Base-by-base conservation (phyloP, 2,797 vertebrate genomes). In the Nothura maculosa region DNA sequence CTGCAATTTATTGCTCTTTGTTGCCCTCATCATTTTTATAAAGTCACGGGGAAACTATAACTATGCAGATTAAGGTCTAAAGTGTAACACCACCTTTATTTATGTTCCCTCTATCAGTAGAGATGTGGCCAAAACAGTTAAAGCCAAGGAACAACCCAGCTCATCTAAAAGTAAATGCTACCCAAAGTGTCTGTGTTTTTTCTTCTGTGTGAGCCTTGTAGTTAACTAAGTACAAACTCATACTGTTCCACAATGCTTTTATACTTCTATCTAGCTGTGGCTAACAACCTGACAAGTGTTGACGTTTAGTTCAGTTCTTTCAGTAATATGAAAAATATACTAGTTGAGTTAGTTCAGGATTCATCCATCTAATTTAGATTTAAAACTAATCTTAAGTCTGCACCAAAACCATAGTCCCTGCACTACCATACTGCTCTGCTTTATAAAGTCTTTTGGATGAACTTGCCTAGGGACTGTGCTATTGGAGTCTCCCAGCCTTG, bases 401-500 rank as follows among this genome's bases (percentile, higher is more conserved):
- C 27, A 58, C 25, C 20, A 80, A 76, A 79, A n/a, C 19, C 50
- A 57, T 42, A n/a, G n/a, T n/a, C 25, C 30, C 10, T 18, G 12
- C 9, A 43, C 3, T 10, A 63, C 16, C 6, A 20, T 24, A 42
- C 20, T 21, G 17, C 6, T 22, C 50, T 3, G 9, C 34, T 79
- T 52, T 54, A 18, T 32, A 30, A 64, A 52, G 34, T 15, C 47
- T 18, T 55, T 84, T 30, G 36, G 61, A 25, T 20, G 30, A 61
- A 47, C 52, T 73, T 45, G 28, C 27, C 27, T 0, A 57, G 40
- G 22, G n/a, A 32, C 42, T n/a, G 6, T 6, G 8, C 10, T 2
- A 50, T 38, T 38, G 40, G 8, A 27, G 40, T 18, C 38, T 36
- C 0, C 2, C 1, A 1, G 45, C 54, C 52, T n/a, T 2, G 0